These are phyloP conservation scores for Lipotes vexillifer DNA, from an alignment of 2,113 vertebrate genomes.

Conservation along the genomic window DNA sequence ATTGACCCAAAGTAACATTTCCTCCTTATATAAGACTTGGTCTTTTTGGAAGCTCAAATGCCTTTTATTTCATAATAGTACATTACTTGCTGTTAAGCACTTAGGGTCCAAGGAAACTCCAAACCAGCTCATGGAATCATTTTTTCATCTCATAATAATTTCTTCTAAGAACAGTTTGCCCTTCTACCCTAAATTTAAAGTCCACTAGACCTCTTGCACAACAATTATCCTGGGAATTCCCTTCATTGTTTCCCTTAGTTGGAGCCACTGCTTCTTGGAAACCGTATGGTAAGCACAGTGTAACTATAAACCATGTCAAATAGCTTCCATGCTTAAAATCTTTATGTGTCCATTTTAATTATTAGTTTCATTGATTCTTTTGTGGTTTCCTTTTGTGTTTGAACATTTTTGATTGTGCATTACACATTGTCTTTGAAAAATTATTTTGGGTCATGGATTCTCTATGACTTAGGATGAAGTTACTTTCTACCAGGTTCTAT, in stretches of 20 bases:
- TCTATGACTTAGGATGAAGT: background rate
- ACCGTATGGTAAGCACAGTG: background rate
- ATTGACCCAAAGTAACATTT: background rate
- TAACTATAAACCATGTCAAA: background rate
- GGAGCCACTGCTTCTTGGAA: background rate
- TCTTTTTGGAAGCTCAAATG: background rate
- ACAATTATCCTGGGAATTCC: background rate
- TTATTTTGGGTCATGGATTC: background rate
- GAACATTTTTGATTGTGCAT: background rate
- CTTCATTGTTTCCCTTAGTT: background rate
- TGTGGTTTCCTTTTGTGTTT: background rate
- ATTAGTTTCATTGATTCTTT: background rate
- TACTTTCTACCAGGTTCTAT: background rate
- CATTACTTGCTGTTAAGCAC: background rate
- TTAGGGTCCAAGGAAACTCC: background rate
- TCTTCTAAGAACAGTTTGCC: background rate
- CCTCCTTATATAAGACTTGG: background rate
- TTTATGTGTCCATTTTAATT: background rate
- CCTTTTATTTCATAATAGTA: background rate
- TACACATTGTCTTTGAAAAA: background rate
- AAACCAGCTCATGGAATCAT: background rate
- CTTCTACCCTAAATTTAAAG: background rate
- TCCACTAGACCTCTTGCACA: background rate
- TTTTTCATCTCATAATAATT: background rate
- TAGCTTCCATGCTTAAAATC: background rate